A percentile compares a stretch with the other conserved stretches of the same genome.
Conservation (phyloP, 92 coral and sea anemone genomes). For the Epizoanthus rinbou region DNA sequence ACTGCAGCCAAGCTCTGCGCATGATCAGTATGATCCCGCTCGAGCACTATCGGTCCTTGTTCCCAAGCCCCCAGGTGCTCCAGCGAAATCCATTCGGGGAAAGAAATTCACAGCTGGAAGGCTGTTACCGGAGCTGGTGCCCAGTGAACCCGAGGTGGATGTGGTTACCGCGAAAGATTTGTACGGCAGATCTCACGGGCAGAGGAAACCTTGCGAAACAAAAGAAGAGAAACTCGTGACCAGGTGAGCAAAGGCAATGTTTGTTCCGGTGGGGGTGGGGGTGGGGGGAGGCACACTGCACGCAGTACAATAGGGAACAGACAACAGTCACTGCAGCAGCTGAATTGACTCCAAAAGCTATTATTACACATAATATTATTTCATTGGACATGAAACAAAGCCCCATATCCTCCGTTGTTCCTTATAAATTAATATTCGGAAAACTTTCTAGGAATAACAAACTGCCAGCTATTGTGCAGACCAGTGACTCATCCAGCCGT, state of each 20-base stretch:
- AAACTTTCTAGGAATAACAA: neutral
- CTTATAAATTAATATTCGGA: too few relatives aligned
- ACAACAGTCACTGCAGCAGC: too few relatives aligned
- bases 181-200: neutral
- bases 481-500: neutral
- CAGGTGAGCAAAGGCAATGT: neutral
- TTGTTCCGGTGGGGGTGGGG: too few relatives aligned
- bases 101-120: neutral
- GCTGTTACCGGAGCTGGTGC: neutral
- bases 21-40: neutral
- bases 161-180: neutral
- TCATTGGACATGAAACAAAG: neutral
- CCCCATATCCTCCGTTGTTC: too few relatives aligned
- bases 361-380: too few relatives aligned
- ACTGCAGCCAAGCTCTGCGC: slow-evolving; percentile 1
- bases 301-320: too few relatives aligned
- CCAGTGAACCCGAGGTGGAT: neutral
- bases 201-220: neutral
- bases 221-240: neutral
- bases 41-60: neutral
- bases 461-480: neutral
- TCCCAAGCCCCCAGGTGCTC: neutral
- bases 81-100: neutral
- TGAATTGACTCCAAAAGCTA: too few relatives aligned
- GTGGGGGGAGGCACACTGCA: too few relatives aligned